Percentiles rank a stretch among this genome's conserved stretches.
Evolutionary conservation across 2,888 invertebrate genomes (phyloP).

Genomic region (Macrophya alboannulata): DNA sequence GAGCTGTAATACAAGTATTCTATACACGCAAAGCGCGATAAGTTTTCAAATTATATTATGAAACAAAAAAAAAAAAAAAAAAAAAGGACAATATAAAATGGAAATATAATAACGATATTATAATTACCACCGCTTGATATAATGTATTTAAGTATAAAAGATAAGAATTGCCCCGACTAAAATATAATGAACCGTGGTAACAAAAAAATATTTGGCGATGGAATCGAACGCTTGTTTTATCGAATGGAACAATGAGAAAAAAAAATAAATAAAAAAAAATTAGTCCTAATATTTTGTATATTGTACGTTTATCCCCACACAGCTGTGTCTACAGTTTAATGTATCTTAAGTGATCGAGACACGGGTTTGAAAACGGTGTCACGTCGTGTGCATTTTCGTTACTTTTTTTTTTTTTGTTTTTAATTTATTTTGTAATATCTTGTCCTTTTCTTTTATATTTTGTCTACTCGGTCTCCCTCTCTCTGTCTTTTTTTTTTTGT

Average conservation of each 20-base stretch:
- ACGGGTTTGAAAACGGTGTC: not conserved
- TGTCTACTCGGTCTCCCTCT: no score
- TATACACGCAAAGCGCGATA: not conserved
- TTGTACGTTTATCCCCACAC: not conserved
- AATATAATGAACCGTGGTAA: not conserved
- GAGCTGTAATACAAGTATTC: no score
- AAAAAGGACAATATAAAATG: not conserved
- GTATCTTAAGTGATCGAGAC: not conserved
- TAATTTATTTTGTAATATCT: no score
- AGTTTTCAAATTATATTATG: not conserved
- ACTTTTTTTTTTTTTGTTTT: no score
- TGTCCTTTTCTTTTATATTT: no score
- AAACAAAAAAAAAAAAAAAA: no score
- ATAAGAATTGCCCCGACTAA: not conserved
- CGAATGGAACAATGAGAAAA: not conserved
- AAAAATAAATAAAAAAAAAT: not conserved
- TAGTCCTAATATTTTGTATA: not conserved
- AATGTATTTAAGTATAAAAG: not conserved
- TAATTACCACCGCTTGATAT: not conserved
- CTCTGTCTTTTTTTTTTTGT: no score
- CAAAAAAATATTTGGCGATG: not conserved
- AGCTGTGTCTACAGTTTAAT: not conserved
- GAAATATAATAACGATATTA: no score
- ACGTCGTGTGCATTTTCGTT: not conserved
- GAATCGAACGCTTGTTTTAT: not conserved